Conservation (phyloP, 2,797 vertebrate genomes). For the Percopsis omiscomaycus region DNA sequence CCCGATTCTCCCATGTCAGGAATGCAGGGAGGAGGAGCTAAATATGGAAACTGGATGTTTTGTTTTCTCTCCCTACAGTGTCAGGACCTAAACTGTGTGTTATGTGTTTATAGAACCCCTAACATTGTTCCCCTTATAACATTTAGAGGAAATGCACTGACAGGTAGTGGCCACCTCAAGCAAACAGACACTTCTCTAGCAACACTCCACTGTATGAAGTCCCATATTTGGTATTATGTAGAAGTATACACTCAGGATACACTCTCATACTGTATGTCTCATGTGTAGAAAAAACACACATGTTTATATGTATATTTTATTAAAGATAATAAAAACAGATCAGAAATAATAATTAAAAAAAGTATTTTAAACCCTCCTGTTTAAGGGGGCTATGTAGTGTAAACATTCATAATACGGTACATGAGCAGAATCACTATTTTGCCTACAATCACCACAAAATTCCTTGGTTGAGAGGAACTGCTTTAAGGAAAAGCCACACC, state of each 20-base stretch:
- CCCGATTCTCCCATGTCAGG: slow-evolving; percentile 8
- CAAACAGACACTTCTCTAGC: slow-evolving; percentile 25
- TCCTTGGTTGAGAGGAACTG: too few species aligned
- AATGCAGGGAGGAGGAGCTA: background rate
- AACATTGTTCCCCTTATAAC: slow-evolving; percentile 4
- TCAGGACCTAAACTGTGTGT: background rate
- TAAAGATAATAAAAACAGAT: too few species aligned
- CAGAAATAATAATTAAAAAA: too few species aligned
- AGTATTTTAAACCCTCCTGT: too few species aligned
- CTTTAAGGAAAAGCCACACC: too few species aligned
- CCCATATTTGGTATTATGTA: background rate
- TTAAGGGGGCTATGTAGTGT: too few species aligned
- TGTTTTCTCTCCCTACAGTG: background rate
- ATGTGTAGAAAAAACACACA: background rate
- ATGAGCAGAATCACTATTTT: too few species aligned
- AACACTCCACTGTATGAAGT: background rate
- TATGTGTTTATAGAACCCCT: background rate
- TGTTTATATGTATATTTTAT: background rate
- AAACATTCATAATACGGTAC: too few species aligned
- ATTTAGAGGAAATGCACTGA: slow-evolving; percentile 11
- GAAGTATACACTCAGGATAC: background rate
- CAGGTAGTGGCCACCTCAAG: slow-evolving; percentile 16
- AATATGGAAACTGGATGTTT: too few species aligned
- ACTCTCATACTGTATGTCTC: background rate
- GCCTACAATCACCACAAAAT: too few species aligned